These are phyloP conservation scores for Aleadryas rufinucha DNA, from an alignment of 2,113 vertebrate genomes.

Conservation along the genomic window DNA sequence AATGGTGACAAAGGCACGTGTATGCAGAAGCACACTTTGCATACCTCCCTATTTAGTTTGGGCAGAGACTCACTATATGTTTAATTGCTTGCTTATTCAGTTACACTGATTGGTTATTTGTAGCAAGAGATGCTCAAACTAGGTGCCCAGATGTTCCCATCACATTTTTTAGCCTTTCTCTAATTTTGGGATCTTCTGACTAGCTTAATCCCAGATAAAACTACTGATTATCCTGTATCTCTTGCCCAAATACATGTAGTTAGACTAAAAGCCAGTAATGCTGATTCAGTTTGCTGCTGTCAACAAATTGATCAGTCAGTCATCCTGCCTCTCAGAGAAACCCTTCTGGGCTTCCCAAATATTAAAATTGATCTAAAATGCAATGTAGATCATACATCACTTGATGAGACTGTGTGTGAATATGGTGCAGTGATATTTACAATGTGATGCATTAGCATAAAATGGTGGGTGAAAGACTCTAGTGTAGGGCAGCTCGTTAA, in stretches of 20 bases:
- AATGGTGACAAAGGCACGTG: background rate
- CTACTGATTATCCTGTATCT: background rate
- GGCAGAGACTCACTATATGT: background rate
- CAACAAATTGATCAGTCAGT: constrained; percentile 4
- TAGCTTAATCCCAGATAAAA: constrained; percentile 15
- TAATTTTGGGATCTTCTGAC: background rate
- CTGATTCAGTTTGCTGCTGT: background rate
- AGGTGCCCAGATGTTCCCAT: background rate
- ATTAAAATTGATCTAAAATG: constrained; percentile 41
- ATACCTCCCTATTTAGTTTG: background rate
- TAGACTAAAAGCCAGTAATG: constrained; percentile 6
- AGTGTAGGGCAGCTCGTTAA: background rate
- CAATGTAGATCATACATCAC: background rate
- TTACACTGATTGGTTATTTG: background rate
- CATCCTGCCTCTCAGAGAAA: background rate
- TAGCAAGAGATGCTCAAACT: background rate
- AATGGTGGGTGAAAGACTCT: background rate
- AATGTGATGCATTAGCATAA: background rate
- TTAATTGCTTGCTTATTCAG: background rate
- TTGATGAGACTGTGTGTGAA: background rate
- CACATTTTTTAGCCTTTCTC: background rate
- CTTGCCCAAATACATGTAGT: background rate
- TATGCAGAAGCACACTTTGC: background rate
- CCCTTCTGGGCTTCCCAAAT: constrained; percentile 19
- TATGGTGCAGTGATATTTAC: background rate